Base-by-base conservation (phyloP, 2,113 vertebrate species). In the Myanophis thanlyinensis region DNA sequence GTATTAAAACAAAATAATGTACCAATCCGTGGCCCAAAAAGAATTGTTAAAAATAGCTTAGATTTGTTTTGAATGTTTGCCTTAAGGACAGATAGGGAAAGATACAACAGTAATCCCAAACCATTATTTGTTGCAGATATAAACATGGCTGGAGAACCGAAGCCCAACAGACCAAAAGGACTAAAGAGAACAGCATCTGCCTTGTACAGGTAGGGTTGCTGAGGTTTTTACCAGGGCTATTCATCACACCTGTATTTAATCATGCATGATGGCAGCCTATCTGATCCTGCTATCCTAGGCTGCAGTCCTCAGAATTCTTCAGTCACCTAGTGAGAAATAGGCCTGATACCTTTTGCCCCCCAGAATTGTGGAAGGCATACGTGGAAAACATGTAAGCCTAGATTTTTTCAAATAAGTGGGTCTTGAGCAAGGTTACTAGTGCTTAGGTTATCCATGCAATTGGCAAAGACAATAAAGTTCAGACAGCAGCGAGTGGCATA, bases 131-230 rank as follows among this genome's bases (percentile, higher is more conserved):
- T 95, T 92, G 90, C 97, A 99, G 99, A 99, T 95, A 98, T 99
- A 97, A 99, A 99, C 97, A 99, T 99, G 99, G 99, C 99, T 0
- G 99, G 99, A 94, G 99, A 99, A 92, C 98, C 99, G 35, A 99
- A 98, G 92, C 98, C 99, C 25, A 98, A 97, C 95, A 98, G 98
- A 97, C 97, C 98, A 48, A 99, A 99, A 96, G 98, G 97, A 54
- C 96, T 99, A 96, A 99, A 99, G 98, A 97, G 99, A 95, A 98
- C 98, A 44, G 98, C 98, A 48, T 98, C 98, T 13, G 95, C 98
- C 7, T 96, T 99, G 91, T 99, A 98, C 98, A 99, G 99, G 99
- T 99, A 96, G 67, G 98, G 25, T 89, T 47, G 91, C 88, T 35
- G 20, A 51, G 11, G 0, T 0, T 0, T 0, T 46, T 53, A 35